Evolutionary conservation across 2,888 invertebrate species (phyloP).

Genomic region (Clitarchus hookeri): DNA sequence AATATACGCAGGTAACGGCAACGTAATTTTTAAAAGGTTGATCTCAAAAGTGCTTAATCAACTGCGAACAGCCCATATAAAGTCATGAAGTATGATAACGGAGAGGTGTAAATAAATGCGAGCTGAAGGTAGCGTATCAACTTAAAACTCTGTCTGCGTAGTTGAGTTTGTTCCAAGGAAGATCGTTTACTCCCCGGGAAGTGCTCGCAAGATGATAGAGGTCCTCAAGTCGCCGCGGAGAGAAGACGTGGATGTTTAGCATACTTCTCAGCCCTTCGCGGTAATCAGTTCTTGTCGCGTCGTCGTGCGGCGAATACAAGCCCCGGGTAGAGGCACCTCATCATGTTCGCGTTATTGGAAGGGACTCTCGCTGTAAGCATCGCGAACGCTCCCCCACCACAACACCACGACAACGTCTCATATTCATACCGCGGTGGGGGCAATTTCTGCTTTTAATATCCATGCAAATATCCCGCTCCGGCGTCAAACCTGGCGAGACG

Average conservation of each 20-base stretch:
- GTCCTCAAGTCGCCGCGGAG: no score
- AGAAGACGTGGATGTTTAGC: background rate
- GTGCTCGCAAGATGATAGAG: no score
- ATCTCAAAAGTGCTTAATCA: no score
- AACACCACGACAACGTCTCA: background rate
- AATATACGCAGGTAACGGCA: no score
- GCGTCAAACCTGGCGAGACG: background rate
- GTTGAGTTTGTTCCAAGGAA: no score
- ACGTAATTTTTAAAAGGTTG: no score
- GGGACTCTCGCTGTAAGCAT: background rate
- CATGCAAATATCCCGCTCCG: background rate
- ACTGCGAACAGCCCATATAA: no score
- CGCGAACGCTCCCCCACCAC: background rate
- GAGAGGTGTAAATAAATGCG: no score
- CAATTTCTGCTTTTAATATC: background rate
- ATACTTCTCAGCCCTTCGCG: background rate
- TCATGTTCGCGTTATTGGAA: constrained; percentile 3
- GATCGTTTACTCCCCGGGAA: no score
- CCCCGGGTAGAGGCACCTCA: background rate
- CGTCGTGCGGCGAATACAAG: background rate
- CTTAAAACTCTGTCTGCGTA: no score
- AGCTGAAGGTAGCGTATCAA: no score
- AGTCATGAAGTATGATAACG: no score
- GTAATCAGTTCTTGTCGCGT: background rate
- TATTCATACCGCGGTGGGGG: background rate